Evolutionary conservation across 2,113 vertebrate species (phyloP).

Genomic region (Xyliphius kryptos): DNA sequence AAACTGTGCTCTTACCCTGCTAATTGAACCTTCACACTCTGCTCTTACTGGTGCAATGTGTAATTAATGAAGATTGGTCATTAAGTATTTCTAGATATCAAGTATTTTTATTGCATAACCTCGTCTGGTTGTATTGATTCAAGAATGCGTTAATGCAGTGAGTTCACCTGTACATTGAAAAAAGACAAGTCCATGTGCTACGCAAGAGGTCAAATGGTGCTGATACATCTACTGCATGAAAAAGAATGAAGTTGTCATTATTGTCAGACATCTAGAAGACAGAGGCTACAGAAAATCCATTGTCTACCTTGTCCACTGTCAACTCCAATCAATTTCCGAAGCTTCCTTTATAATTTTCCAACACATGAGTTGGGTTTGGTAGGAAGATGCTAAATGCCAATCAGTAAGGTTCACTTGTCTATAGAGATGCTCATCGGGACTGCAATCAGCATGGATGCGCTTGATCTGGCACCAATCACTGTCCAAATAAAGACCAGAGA

Average conservation of each 20-base stretch:
- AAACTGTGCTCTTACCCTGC: no score
- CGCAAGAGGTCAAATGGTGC: no score
- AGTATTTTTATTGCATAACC: no score
- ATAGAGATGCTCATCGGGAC: constrained; percentile 11
- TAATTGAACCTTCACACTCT: no score
- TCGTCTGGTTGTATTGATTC: no score
- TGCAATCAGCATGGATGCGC: constrained; percentile 43
- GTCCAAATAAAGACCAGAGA: constrained; percentile 30
- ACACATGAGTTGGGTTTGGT: constrained; percentile 24
- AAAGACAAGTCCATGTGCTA: no score
- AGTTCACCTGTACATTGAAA: no score
- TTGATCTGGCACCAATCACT: constrained; percentile 46
- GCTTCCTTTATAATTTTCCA: constrained; percentile 1
- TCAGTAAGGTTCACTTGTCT: constrained; percentile 48
- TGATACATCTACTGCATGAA: constrained; percentile 4
- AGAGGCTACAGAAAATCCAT: neutral
- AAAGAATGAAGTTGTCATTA: neutral
- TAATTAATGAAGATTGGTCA: no score
- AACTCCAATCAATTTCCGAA: neutral
- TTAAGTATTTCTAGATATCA: no score
- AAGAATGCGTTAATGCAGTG: no score
- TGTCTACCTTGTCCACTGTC: no score
- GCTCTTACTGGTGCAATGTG: no score
- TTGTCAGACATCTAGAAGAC: neutral
- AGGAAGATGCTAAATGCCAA: constrained; percentile 47